Conservation (phyloP, 2,888 invertebrate genomes). For the Eupelmus urozonus region DNA sequence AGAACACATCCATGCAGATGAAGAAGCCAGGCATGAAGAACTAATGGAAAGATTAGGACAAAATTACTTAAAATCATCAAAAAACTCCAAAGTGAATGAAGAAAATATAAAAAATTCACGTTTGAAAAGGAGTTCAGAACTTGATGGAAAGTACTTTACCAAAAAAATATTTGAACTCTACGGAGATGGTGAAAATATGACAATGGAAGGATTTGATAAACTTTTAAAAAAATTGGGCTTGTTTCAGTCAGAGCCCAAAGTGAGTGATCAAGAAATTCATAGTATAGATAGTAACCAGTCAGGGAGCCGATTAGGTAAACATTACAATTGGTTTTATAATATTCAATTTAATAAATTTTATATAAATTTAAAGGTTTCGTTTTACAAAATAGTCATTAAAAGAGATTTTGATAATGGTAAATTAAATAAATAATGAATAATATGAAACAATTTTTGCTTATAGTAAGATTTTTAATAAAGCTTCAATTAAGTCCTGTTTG, state of each 20-base stretch:
- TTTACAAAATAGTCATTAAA: no score
- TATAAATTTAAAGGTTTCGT: no score
- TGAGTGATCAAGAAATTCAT: slow-evolving; percentile 68
- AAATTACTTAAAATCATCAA: slow-evolving; percentile 46
- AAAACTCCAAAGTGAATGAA: slow-evolving; percentile 31
- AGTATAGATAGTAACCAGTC: slow-evolving; percentile 62
- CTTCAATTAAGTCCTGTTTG: no score
- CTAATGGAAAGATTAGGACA: slow-evolving; percentile 68
- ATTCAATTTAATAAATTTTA: no score
- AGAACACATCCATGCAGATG: slow-evolving; percentile 9
- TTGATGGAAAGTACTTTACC: slow-evolving; percentile 81
- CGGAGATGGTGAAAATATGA: slow-evolving; percentile 82
- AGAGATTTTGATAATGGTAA: no score
- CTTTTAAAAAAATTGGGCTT: slow-evolving; percentile 82
- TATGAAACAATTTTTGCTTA: no score
- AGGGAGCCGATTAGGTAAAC: slow-evolving; percentile 63
- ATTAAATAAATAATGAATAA: no score
- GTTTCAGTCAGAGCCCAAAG: slow-evolving; percentile 78
- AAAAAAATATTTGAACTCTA: slow-evolving; percentile 84
- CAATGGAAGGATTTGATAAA: slow-evolving; percentile 85
- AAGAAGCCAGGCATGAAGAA: slow-evolving; percentile 57
- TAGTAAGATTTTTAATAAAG: no score
- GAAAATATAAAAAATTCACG: slow-evolving; percentile 57
- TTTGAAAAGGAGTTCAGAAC: slow-evolving; percentile 68
- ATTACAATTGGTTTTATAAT: no score